Conservation (phyloP, 92 coral and sea anemone species). For the Chrysogorgia sp. region DNA sequence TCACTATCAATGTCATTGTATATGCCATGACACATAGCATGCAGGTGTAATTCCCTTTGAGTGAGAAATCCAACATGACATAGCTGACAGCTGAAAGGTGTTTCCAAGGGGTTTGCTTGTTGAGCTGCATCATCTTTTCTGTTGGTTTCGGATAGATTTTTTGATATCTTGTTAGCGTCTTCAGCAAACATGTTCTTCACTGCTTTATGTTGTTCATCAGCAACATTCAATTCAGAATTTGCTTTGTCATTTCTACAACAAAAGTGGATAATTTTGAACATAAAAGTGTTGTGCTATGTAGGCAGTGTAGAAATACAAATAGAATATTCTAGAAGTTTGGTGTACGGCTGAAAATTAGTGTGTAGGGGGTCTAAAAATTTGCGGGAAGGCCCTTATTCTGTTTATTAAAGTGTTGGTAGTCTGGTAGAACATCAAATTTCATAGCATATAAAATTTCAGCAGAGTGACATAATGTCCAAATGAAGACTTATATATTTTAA, state of each 20-base stretch:
- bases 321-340: too few relatives aligned
- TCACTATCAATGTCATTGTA: slow-evolving; percentile 23
- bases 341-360: neutral
- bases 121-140: slow-evolving; percentile 4
- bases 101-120: neutral
- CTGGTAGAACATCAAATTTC: too few relatives aligned
- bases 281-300: too few relatives aligned
- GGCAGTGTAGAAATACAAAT: too few relatives aligned
- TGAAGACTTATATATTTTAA: too few relatives aligned
- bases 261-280: too few relatives aligned
- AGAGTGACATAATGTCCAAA: too few relatives aligned
- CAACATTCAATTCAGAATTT: slow-evolving; percentile 36
- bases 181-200: neutral
- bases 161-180: too few relatives aligned
- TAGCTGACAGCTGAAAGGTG: slow-evolving; percentile 27
- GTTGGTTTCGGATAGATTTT: neutral
- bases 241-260: slow-evolving; percentile 33
- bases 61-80: slow-evolving; percentile 37
- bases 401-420: too few relatives aligned
- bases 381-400: too few relatives aligned
- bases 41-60: slow-evolving; percentile 33
- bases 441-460: too few relatives aligned
- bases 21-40: slow-evolving; percentile 42
- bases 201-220: slow-evolving; percentile 21
- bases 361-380: too few relatives aligned